Evolutionary conservation across 2,888 invertebrate species (phyloP).

Genomic region (Trichacis sp.): DNA sequence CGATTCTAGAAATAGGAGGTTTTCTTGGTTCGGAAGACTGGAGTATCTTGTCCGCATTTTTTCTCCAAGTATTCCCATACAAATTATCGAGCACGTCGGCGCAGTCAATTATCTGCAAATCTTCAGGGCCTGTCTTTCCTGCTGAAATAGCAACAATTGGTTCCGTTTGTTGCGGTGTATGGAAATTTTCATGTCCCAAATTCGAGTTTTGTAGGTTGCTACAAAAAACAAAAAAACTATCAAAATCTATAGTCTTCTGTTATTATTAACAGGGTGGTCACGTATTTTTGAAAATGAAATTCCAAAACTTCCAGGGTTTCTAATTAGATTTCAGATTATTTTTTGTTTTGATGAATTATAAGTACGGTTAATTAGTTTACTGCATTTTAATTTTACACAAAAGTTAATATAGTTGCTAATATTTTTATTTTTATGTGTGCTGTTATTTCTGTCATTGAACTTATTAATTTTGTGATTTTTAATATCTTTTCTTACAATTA

Average conservation of each 20-base stretch:
- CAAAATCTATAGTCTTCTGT: too few relatives aligned
- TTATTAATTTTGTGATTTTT: too few relatives aligned
- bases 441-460: too few relatives aligned
- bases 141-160: background rate
- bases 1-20: slow-evolving; percentile 27
- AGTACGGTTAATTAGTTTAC: too few relatives aligned
- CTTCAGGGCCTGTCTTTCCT: slow-evolving; percentile 1
- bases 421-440: too few relatives aligned
- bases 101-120: slow-evolving; percentile 50
- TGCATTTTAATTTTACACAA: too few relatives aligned
- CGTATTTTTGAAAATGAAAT: background rate
- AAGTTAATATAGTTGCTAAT: too few relatives aligned
- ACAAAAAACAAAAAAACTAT: background rate
- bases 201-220: slow-evolving; percentile 12
- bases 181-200: background rate
- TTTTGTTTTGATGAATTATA: too few relatives aligned
- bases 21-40: slow-evolving; percentile 54
- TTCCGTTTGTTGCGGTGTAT: slow-evolving; percentile 3
- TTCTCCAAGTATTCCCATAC: slow-evolving; percentile 73
- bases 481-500: too few relatives aligned
- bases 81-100: slow-evolving; percentile 69
- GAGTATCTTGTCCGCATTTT: slow-evolving; percentile 57
- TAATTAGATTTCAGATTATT: too few relatives aligned
- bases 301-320: too few relatives aligned
- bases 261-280: too few relatives aligned